phyloP scores from a whole-genome alignment of 2,888 invertebrate species.

The Agrypnus murinus region DNA sequence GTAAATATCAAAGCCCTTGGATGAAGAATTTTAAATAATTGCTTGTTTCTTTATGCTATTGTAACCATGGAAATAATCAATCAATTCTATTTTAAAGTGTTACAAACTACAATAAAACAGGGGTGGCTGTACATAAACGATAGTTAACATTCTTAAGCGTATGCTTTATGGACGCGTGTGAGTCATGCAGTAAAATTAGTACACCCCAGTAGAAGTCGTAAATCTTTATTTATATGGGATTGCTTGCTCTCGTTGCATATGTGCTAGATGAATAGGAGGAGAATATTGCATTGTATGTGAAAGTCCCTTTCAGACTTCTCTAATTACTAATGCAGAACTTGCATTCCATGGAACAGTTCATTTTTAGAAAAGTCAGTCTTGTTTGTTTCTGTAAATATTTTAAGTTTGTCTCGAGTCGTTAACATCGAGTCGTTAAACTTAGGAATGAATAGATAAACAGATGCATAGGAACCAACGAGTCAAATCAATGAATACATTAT shows the following conservation, averaged over 20 bases:
- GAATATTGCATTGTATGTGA: conserved; percentile 43
- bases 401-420: too few relatives aligned
- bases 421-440: too few relatives aligned
- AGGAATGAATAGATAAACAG: too few relatives aligned
- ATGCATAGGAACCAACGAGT: too few relatives aligned
- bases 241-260: conserved; percentile 38
- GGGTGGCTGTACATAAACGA: not conserved
- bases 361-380: too few relatives aligned
- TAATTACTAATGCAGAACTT: conserved; percentile 45
- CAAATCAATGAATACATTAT: too few relatives aligned
- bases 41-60: too few relatives aligned
- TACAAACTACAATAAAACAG: not conserved
- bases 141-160: conserved; percentile 35
- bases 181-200: conserved; percentile 51
- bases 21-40: too few relatives aligned
- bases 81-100: too few relatives aligned
- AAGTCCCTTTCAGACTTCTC: conserved; percentile 14
- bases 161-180: conserved; percentile 45
- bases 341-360: conserved; percentile 28
- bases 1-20: too few relatives aligned
- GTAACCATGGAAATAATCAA: too few relatives aligned
- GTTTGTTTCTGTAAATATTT: too few relatives aligned
- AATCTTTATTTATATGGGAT: conserved; percentile 49
- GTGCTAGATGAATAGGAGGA: conserved; percentile 42
- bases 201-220: conserved; percentile 49